These are phyloP conservation scores for Xylota segnis DNA, from an alignment of 2,888 invertebrate species.

Conservation along the genomic window DNA sequence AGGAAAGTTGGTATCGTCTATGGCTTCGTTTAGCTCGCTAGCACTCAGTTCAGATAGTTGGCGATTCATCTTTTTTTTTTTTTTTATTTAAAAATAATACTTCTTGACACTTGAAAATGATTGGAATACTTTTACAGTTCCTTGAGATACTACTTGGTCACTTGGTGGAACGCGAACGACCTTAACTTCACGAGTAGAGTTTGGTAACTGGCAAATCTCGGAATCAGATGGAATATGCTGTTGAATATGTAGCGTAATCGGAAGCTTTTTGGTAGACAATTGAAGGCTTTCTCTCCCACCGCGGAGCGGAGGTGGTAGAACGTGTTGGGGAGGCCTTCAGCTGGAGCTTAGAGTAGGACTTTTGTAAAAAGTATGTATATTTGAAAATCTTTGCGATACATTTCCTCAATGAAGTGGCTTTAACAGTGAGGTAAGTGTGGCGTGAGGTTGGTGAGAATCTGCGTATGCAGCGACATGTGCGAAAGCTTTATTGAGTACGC, in stretches of 20 bases:
- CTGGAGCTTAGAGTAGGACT: slow-evolving; percentile 32
- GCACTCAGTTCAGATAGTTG: slow-evolving; percentile 84
- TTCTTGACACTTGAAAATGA: background rate
- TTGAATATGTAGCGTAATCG: slow-evolving; percentile 25
- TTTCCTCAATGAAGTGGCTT: slow-evolving; percentile 26
- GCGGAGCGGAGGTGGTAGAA: slow-evolving; percentile 54
- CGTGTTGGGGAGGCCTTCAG: slow-evolving; percentile 50
- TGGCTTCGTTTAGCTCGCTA: slow-evolving; percentile 84
- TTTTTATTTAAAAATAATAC: slow-evolving; percentile 9
- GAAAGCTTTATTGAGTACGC: slow-evolving; percentile 17
- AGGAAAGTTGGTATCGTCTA: slow-evolving; percentile 84
- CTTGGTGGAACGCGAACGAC: slow-evolving; percentile 39
- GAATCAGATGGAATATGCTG: slow-evolving; percentile 56
- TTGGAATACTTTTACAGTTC: background rate
- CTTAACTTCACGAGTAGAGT: slow-evolving; percentile 66
- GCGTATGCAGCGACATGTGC: slow-evolving; percentile 8
- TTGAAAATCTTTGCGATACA: slow-evolving; percentile 6
- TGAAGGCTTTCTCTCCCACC: slow-evolving; percentile 45
- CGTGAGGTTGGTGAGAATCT: background rate
- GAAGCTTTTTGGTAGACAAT: slow-evolving; percentile 60
- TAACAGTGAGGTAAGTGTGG: background rate
- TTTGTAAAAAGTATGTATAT: background rate
- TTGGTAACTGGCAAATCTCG: slow-evolving; percentile 66
- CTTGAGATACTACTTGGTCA: background rate
- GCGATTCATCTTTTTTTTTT: slow-evolving; percentile 81